Evolutionary conservation across 2,888 invertebrate genomes (phyloP), one percentile per base, ranked within the genome.

Genomic region (Dioctria rufipes): DNA sequence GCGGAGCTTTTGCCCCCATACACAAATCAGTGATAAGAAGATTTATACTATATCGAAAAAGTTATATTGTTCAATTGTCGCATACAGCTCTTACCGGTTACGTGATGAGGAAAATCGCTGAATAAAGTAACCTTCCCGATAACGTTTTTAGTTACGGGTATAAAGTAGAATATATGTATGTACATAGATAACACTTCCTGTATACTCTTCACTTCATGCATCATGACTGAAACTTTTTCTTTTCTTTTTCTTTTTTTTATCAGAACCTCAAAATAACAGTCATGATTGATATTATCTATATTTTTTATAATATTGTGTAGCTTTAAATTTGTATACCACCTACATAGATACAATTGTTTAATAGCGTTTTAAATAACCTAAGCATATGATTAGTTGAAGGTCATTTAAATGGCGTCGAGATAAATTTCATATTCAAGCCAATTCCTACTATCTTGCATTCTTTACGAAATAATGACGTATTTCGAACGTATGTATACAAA

Each of bases 361-460:
- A 25, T 25, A 25, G 25, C 25, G 25, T 25, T 25, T 25, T 25
- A 25, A 25, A 25, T 25, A 25, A 42, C 37, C 43, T 73, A 58
- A 73, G 73, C 73, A 73, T 73, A 73, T 73, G 73, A 58, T 73
- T 73, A 60, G 51, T n/a, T 40, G 73, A 73, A 73, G 73, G 73
- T 73, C 73, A 73, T 58, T 73, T 73, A 73, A 73, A 73, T 73
- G 73, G 73, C 73, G 73, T 73, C 73, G 40, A 25, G 61, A 61
- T 61, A 61, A 58, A 61, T 39, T n/a, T 25, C 37, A 61, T 3
- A 58, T 58, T 61, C 37, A 61, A 39, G 61, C 61, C 6, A 51
- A 42, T 73, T 54, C 60, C 51, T 42, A 25, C 25, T 25, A 58
- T 73, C 37, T 58, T 13, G 58, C 58, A 58, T 73, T 42, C 42